Evolutionary conservation across 2,113 vertebrate genomes (phyloP), one percentile per base, ranked within the genome.

Genomic region (Labeo catla): DNA sequence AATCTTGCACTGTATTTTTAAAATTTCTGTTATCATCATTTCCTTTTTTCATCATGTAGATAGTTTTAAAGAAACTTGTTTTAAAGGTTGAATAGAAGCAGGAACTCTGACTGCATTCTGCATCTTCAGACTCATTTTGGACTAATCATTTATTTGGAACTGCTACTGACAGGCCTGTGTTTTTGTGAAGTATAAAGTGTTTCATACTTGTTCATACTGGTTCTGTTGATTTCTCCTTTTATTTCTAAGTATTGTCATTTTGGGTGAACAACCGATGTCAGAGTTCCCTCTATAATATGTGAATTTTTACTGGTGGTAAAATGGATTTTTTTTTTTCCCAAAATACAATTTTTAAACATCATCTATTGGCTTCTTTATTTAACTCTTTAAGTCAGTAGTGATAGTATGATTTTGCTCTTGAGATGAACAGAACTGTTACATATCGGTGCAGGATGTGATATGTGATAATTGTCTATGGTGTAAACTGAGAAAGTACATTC

Each of bases 311-410:
- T 93, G 90, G 86, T 92, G 86, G 92, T 92, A 90, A 81, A 91
- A 76, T 73, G 77, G 83, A 91, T 89, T 85, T 84, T 91, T 12
- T 84, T 90, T 90, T 92, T 90, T 88, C 88, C 28, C 28, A 28
- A 93, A 94, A 95, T 95, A 93, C 92, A 94, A 68, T 91, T 93
- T 94, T 94, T 66, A 85, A 77, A 72, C 70, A 50, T 52, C 11
- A 7, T 2, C 2, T 54, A 65, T 68, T 15, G 73, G 4, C 23
- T 84, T 76, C 54, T 45, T 61, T 12, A 54, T 52, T 47, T 49
- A 23, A 43, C n/a, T 76, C 39, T 43, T 66, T 9, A 19, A 21
- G 16, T 8, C 72, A 47, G 10, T 2, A n/a, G 43, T 74, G 43
- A 2, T 47, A 12, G 43, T 23, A 12, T 73, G 10, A 47, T 23